phyloP scores from a whole-genome alignment of 2,797 vertebrate genomes.

The Scyliorhinus canicula region DNA sequence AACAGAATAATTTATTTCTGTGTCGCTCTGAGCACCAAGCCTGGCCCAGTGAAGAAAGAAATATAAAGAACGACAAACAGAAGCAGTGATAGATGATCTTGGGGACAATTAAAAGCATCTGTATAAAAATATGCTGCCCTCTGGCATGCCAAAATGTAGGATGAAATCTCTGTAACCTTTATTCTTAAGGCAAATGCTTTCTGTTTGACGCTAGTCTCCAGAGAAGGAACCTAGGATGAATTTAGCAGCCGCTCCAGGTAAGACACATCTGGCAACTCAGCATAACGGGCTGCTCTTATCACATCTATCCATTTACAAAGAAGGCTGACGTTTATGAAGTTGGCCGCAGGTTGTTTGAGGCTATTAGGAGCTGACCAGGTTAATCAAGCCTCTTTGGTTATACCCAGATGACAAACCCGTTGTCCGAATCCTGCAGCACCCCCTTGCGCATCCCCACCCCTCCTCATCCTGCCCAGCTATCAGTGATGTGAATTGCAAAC shows the following conservation, averaged over 20 bases:
- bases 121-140: constrained; percentile 1
- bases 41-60: not conserved
- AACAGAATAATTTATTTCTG: not conserved
- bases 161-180: not conserved
- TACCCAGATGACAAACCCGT: too few species aligned
- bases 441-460: too few species aligned
- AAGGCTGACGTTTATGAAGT: not conserved
- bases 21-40: not conserved
- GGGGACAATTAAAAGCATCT: constrained; percentile 18
- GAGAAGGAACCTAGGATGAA: not conserved
- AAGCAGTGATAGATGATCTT: not conserved
- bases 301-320: not conserved
- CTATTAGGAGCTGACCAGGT: not conserved
- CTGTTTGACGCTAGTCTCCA: not conserved
- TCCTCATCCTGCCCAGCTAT: too few species aligned
- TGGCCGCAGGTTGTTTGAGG: not conserved
- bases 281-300: not conserved
- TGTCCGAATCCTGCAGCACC: too few species aligned
- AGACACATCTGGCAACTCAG: not conserved
- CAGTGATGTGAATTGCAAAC: not conserved
- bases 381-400: not conserved
- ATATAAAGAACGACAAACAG: not conserved
- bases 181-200: not conserved
- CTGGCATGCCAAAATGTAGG: not conserved
- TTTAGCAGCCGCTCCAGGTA: not conserved